These are phyloP conservation scores for Danio choprae DNA, from an alignment of 2,797 vertebrate genomes.

Conservation along the genomic window DNA sequence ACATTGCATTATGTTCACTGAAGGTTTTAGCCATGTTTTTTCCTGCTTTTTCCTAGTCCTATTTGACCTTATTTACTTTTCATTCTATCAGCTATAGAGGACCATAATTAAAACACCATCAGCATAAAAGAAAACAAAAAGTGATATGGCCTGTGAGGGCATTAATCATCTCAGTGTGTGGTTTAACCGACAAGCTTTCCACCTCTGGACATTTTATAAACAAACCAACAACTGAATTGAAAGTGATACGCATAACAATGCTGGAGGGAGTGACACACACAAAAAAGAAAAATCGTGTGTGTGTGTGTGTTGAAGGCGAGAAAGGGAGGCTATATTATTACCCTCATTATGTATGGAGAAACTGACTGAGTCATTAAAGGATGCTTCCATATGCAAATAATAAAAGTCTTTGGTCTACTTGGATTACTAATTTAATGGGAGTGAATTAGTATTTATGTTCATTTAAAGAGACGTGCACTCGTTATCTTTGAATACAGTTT, in stretches of 20 bases:
- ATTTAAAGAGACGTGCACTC: slow-evolving; percentile 13
- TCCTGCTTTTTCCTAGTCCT: too few relatives aligned
- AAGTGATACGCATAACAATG: slow-evolving; percentile 29
- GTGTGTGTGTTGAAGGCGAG: background rate
- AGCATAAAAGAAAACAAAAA: background rate
- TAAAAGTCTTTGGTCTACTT: slow-evolving; percentile 47
- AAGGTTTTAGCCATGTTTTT: background rate
- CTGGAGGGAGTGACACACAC: slow-evolving; percentile 16
- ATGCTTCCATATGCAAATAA: slow-evolving; percentile 64
- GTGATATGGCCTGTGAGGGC: background rate
- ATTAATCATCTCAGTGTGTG: background rate
- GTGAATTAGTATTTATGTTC: slow-evolving; percentile 61
- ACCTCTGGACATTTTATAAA: slow-evolving; percentile 22
- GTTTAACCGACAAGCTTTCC: slow-evolving; percentile 3
- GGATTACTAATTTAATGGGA: slow-evolving; percentile 59
- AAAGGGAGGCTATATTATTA: slow-evolving; percentile 46
- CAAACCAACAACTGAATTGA: slow-evolving; percentile 9
- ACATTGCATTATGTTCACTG: background rate
- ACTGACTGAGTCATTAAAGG: slow-evolving; percentile 62
- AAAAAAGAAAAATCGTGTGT: background rate
- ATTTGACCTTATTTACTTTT: background rate
- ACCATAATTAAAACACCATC: background rate
- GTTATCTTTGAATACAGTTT: background rate
- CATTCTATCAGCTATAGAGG: background rate
- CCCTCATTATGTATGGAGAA: slow-evolving; percentile 45